Percentiles rank a stretch among this genome's conserved stretches.
These are phyloP conservation scores for Cantharis lateralis DNA, from an alignment of 2,888 invertebrate species.

Conservation along the genomic window DNA sequence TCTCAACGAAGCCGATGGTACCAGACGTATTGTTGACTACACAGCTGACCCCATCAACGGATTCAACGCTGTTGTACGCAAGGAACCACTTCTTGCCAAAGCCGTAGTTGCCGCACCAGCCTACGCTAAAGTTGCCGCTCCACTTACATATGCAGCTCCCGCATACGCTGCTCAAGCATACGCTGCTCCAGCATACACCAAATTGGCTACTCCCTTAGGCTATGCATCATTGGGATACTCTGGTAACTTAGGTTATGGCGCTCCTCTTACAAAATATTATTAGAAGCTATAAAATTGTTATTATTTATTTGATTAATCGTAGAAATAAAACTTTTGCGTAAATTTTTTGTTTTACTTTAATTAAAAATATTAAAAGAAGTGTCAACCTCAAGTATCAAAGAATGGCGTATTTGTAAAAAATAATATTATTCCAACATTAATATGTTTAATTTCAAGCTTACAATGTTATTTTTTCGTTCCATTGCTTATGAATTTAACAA, in stretches of 20 bases:
- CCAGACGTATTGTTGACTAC: slow-evolving; percentile 60
- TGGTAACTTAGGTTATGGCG: neutral
- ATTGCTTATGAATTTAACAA: neutral
- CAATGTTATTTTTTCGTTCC: too few species aligned
- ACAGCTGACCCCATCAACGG: slow-evolving; percentile 65
- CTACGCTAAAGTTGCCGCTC: slow-evolving; percentile 39
- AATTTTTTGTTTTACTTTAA: neutral
- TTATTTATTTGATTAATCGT: neutral
- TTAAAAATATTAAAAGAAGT: too few species aligned
- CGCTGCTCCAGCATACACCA: slow-evolving; percentile 38
- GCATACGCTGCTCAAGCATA: too few species aligned
- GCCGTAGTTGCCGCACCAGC: slow-evolving; percentile 55
- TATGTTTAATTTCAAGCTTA: too few species aligned
- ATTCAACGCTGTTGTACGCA: slow-evolving; percentile 68
- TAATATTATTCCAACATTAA: too few species aligned
- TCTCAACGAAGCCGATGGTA: slow-evolving; percentile 61
- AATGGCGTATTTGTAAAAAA: too few species aligned
- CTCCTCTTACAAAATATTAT: slow-evolving; percentile 23
- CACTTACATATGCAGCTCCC: slow-evolving; percentile 29
- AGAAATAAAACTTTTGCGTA: neutral
- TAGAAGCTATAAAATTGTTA: neutral
- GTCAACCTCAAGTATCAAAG: too few species aligned
- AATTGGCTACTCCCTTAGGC: slow-evolving; percentile 10
- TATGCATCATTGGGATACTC: slow-evolving; percentile 9
- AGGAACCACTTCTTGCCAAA: slow-evolving; percentile 58